These are phyloP conservation scores for Caretta caretta DNA, from an alignment of 2,113 vertebrate species.

Conservation along the genomic window DNA sequence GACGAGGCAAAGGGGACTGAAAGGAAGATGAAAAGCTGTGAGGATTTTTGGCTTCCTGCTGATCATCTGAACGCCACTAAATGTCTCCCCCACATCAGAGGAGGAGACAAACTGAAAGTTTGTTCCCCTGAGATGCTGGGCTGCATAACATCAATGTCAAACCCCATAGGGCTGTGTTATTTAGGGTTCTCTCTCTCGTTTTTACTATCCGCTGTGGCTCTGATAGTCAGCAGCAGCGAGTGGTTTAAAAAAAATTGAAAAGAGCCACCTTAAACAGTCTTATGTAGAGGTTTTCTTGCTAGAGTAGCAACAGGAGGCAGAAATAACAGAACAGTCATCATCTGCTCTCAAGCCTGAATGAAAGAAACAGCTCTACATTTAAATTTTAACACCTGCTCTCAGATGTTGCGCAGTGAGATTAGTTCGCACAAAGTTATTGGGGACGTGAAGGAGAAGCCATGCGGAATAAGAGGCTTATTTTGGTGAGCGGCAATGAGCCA, in stretches of 20 bases:
- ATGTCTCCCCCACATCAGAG: not conserved
- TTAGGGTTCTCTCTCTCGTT: not conserved
- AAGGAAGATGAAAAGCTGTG: not conserved
- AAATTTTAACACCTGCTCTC: constrained; percentile 32
- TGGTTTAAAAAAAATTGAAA: not conserved
- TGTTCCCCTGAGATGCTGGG: not conserved
- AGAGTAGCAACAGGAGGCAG: not conserved
- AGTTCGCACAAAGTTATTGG: not conserved
- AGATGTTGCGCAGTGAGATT: not conserved
- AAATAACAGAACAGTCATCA: not conserved
- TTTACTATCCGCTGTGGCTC: not conserved
- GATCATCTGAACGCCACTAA: not conserved
- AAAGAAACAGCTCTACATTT: not conserved
- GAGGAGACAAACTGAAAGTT: not conserved
- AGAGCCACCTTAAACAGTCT: not conserved
- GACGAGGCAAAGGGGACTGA: not conserved
- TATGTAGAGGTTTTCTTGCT: not conserved
- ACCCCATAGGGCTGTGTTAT: not conserved
- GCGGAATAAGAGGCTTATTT: accelerated
- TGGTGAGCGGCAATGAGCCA: not conserved
- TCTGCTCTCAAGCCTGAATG: not conserved
- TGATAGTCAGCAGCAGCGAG: not conserved
- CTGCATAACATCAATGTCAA: not conserved
- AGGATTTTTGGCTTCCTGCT: not conserved
- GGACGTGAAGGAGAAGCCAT: not conserved